Evolutionary conservation across 2,113 vertebrate species (phyloP).

Genomic region (Trichomycterus rosablanca): DNA sequence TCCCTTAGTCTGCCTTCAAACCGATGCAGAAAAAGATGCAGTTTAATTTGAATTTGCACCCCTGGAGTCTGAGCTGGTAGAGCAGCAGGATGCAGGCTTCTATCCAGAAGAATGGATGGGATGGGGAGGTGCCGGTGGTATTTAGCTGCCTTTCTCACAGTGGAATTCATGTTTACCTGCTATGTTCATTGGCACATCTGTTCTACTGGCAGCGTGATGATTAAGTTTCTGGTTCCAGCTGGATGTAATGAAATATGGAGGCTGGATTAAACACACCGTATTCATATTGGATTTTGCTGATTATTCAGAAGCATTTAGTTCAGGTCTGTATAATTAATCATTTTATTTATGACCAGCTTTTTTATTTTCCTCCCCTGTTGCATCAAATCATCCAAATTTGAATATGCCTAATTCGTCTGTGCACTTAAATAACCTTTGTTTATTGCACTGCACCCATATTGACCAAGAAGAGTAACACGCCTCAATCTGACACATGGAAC

Average conservation of each 20-base stretch:
- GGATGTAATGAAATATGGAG: slow-evolving; percentile 7
- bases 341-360: no score
- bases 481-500: no score
- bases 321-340: no score
- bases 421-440: no score
- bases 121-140: slow-evolving; percentile 1
- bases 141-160: slow-evolving; percentile 18
- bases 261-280: slow-evolving; percentile 9
- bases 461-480: no score
- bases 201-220: slow-evolving; percentile 6
- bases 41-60: slow-evolving; percentile 23
- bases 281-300: background rate
- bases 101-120: background rate
- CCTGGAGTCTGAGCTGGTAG: slow-evolving; percentile 1
- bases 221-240: slow-evolving; percentile 12
- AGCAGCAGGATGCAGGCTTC: background rate
- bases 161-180: slow-evolving; percentile 13
- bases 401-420: no score
- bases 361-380: no score
- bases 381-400: no score
- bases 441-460: no score
- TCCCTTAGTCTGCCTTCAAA: slow-evolving; percentile 16
- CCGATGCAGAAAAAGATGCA: background rate
- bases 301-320: no score
- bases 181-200: slow-evolving; percentile 14